These are phyloP conservation scores for Pholis gunnellus DNA, from an alignment of 2,113 vertebrate species.

Conservation along the genomic window DNA sequence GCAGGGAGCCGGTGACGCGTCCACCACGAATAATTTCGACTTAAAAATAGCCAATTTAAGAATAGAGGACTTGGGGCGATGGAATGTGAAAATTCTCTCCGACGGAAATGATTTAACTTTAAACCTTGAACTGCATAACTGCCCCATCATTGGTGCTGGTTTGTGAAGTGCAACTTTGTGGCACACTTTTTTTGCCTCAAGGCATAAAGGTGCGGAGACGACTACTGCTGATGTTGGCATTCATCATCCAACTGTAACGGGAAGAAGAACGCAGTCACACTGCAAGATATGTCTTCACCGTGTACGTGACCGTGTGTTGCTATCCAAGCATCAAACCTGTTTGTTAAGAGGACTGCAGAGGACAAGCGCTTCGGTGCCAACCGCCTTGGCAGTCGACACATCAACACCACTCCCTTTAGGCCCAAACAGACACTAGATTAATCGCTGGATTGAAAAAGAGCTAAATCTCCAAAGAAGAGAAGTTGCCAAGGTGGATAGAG, in stretches of 20 bases:
- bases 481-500: constrained; percentile 12
- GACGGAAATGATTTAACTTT: background rate
- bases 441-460: constrained; percentile 4
- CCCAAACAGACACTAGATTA: constrained; percentile 21
- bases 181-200: background rate
- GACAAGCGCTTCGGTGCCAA: background rate
- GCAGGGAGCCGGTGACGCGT: background rate
- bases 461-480: background rate
- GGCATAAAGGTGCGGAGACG: background rate
- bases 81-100: background rate
- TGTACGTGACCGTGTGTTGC: background rate
- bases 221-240: background rate
- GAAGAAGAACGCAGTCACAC: background rate
- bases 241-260: background rate
- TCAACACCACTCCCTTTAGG: background rate
- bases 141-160: background rate
- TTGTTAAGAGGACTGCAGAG: background rate
- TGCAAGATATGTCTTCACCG: background rate
- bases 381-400: background rate
- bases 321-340: background rate
- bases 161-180: background rate
- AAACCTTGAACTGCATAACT: background rate
- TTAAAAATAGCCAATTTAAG: background rate
- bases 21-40: background rate
- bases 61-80: background rate